Conservation (phyloP, 2,888 invertebrate genomes). For the Clistopyga incitator region DNA sequence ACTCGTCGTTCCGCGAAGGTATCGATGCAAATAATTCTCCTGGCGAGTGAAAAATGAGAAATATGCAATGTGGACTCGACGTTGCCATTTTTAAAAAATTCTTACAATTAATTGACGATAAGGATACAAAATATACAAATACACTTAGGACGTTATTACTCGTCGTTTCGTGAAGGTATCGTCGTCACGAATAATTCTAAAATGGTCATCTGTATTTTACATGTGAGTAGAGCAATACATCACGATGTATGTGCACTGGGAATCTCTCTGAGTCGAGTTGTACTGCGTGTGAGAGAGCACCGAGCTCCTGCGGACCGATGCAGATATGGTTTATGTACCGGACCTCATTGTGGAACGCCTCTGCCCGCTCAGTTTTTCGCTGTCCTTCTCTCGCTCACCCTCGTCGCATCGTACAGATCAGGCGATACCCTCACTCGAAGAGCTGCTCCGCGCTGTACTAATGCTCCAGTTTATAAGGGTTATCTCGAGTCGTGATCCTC, state of each 20-base stretch:
- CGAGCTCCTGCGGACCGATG: slow-evolving; percentile 70
- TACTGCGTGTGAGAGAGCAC: slow-evolving; percentile 44
- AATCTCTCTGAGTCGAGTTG: slow-evolving; percentile 29
- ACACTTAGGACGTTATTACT: slow-evolving; percentile 52
- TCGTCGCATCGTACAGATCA: slow-evolving; percentile 66
- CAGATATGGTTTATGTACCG: slow-evolving; percentile 82
- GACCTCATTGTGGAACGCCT: slow-evolving; percentile 76
- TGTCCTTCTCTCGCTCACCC: slow-evolving; percentile 49
- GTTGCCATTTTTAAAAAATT: no score
- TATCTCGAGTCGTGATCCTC: slow-evolving; percentile 77
- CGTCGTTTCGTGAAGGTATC: slow-evolving; percentile 16
- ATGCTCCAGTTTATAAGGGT: slow-evolving; percentile 83
- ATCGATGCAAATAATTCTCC: no score
- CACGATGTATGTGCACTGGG: slow-evolving; percentile 46
- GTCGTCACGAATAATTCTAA: slow-evolving; percentile 17
- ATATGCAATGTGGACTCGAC: no score
- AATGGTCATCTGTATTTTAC: slow-evolving; percentile 75
- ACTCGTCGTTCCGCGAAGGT: no score
- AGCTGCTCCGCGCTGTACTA: slow-evolving; percentile 79
- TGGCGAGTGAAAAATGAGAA: no score
- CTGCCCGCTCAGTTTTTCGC: slow-evolving; percentile 45
- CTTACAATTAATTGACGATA: slow-evolving; percentile 11
- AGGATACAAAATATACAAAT: slow-evolving; percentile 25
- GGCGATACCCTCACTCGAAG: slow-evolving; percentile 66
- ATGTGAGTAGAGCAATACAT: slow-evolving; percentile 68